Evolutionary conservation across 2,113 vertebrate genomes (phyloP), one percentile per base, ranked within the genome.

Genomic region (Nothoprocta pentlandii): DNA sequence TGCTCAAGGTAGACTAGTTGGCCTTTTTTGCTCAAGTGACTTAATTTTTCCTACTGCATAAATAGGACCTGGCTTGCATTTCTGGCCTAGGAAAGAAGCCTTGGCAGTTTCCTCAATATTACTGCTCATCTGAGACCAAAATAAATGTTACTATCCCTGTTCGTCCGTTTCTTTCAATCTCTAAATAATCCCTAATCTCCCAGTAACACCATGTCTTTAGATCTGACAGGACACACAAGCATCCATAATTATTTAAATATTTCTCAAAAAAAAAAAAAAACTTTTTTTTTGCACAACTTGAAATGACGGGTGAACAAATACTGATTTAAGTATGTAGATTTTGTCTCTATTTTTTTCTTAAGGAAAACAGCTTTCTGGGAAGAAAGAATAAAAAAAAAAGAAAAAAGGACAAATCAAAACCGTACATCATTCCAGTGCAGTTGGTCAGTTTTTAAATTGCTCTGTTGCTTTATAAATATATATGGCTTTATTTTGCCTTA

Each of bases 1-100:
- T 88, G 86, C 80, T 66, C 74, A 69, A 79, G 47, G 70, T 87
- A 67, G 93, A 46, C 6, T 73, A 46, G 9, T 46, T 95, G 80
- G 78, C 74, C 0, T 1, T 5, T 21, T 79, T 66, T 93, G 53
- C 41, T 56, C 7, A 10, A 22, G 58, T 94, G 89, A 91, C 63
- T 85, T 89, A 92, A 87, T 70, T 96, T 96, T 94, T 96, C 91
- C 92, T 89, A 19, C 36, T 66, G 58, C 49, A 10, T 44, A 54
- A 91, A 87, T 49, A 92, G 67, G 70, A 73, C 63, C 78, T 96
- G 92, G 54, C 76, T 82, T 92, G 51, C 87, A 36, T 85, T 97
- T 89, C 83, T 96, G 91, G 91, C 91, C 61, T 68, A 21, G 26
- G 47, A 78, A 87, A 69, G 47, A 75, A 80, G 12, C 23, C 47